These are phyloP conservation scores for Drosophila sp. DNA, from an alignment of 1,140 invertebrate genomes.

Conservation along the genomic window DNA sequence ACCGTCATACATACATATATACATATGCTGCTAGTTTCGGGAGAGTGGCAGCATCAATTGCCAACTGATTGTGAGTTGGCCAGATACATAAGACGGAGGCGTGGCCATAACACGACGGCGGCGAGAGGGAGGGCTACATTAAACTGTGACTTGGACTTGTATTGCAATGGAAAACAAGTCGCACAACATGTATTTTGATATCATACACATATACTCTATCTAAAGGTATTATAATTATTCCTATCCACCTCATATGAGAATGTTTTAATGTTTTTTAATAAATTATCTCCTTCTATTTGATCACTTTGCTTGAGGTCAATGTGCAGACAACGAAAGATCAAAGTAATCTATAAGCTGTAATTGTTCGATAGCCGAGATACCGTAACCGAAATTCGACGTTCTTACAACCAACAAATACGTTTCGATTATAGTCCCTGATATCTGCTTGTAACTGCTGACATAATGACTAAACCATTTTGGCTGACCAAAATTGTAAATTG, in stretches of 20 bases:
- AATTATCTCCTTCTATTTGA: too few relatives aligned
- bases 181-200: slow-evolving; percentile 55
- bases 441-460: slow-evolving; percentile 25
- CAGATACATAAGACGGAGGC: slow-evolving; percentile 4
- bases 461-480: slow-evolving; percentile 54
- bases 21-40: slow-evolving; percentile 2
- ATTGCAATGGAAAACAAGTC: slow-evolving; percentile 52
- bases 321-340: background rate
- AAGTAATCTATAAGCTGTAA: background rate
- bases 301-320: too few relatives aligned
- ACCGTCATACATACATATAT: slow-evolving; percentile 35
- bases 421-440: background rate
- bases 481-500: slow-evolving; percentile 47
- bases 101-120: slow-evolving; percentile 13
- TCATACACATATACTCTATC: slow-evolving; percentile 30
- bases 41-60: slow-evolving; percentile 14
- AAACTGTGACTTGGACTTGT: slow-evolving; percentile 12
- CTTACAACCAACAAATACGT: background rate
- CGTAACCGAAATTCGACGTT: background rate
- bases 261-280: too few relatives aligned
- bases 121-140: slow-evolving; percentile 13
- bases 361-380: background rate
- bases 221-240: background rate
- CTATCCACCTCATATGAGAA: too few relatives aligned
- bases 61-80: slow-evolving; percentile 26